Conservation (phyloP, 2,888 invertebrate genomes). For the Drosophila cognata region DNA sequence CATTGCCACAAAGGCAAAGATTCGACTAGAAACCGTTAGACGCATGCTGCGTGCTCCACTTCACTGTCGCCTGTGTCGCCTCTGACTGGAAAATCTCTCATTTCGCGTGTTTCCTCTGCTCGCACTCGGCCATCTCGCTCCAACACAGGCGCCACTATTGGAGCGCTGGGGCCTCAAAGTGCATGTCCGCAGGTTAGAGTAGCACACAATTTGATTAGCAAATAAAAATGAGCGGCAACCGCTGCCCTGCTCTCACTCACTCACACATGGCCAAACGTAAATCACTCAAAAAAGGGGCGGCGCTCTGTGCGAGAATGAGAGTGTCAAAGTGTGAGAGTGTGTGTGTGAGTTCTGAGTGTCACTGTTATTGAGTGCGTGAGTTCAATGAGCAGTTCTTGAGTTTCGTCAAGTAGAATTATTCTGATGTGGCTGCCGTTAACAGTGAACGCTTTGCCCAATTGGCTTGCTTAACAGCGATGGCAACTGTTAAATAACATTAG, state of each 20-base stretch:
- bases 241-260: conserved; percentile 29
- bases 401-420: conserved; percentile 63
- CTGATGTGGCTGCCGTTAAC: conserved; percentile 35
- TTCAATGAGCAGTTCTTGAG: conserved; percentile 30
- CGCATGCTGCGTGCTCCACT: conserved; percentile 65
- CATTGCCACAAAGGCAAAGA: conserved; percentile 34
- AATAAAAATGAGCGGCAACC: conserved; percentile 67
- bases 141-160: conserved; percentile 30
- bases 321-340: background rate
- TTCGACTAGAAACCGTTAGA: conserved; percentile 51
- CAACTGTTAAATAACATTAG: conserved; percentile 43
- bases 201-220: conserved; percentile 74
- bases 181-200: conserved; percentile 56
- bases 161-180: conserved; percentile 33
- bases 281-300: conserved; percentile 52
- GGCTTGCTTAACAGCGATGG: conserved; percentile 43
- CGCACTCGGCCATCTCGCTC: conserved; percentile 49
- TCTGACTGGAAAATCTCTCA: conserved; percentile 67
- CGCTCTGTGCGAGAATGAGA: conserved; percentile 22
- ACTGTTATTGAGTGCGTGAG: conserved; percentile 29
- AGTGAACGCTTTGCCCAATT: conserved; percentile 53
- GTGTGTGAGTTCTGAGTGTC: conserved; percentile 19
- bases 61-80: conserved; percentile 61
- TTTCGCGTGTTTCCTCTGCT: conserved; percentile 40
- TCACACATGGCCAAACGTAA: conserved; percentile 18